Evolutionary conservation across 2,113 vertebrate species (phyloP).

Genomic region (Cygnus buccinator): DNA sequence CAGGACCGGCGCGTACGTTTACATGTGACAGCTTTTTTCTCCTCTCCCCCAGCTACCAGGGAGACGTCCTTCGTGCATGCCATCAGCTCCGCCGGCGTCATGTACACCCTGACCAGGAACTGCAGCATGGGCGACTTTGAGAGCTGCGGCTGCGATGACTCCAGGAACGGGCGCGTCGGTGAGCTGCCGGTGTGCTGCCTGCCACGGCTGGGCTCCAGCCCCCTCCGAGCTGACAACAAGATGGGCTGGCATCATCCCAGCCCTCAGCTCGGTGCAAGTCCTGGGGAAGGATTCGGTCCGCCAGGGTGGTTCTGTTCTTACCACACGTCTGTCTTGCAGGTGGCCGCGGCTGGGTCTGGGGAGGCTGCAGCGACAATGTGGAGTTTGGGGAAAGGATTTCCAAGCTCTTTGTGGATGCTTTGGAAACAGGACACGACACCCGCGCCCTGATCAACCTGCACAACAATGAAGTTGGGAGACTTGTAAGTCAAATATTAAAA

Average conservation of each 20-base stretch:
- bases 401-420: slow-evolving; percentile 92
- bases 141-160: slow-evolving; percentile 94
- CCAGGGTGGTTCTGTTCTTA: neutral
- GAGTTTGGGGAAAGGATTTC: slow-evolving; percentile 94
- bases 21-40: neutral
- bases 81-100: slow-evolving; percentile 94
- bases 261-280: neutral
- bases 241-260: accelerated
- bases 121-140: slow-evolving; percentile 97
- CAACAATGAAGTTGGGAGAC: slow-evolving; percentile 93
- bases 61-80: slow-evolving; percentile 95
- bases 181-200: neutral
- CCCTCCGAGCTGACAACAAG: neutral
- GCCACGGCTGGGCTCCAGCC: too few relatives aligned
- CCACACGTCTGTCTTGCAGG: slow-evolving; percentile 69
- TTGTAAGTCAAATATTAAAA: slow-evolving; percentile 78
- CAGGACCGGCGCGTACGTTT: accelerated
- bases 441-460: slow-evolving; percentile 94
- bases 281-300: neutral
- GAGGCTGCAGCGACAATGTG: slow-evolving; percentile 95
- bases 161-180: slow-evolving; percentile 90
- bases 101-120: slow-evolving; percentile 95
- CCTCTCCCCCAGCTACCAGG: slow-evolving; percentile 83
- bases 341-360: slow-evolving; percentile 96
- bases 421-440: slow-evolving; percentile 92